Percentiles rank a stretch among this genome's conserved stretches.
Conservation (phyloP, 2,888 invertebrate genomes). For the Frankliniella intonsa region DNA sequence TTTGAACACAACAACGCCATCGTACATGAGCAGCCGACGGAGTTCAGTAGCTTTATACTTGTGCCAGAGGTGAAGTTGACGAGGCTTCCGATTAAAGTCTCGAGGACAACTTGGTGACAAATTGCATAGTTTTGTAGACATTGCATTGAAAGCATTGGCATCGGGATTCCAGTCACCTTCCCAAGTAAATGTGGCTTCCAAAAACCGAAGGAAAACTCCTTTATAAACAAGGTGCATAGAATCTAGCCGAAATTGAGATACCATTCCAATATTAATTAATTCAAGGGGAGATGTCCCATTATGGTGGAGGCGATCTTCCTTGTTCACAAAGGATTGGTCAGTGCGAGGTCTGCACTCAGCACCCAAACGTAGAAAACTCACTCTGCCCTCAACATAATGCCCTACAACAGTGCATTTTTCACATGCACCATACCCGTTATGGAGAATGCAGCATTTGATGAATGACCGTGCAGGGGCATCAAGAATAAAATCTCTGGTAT, state of each 20-base stretch:
- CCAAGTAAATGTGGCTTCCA: background rate
- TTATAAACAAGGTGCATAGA: background rate
- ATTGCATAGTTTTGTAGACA: background rate
- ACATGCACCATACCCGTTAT: background rate
- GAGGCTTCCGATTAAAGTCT: background rate
- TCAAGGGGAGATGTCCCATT: background rate
- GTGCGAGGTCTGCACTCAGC: background rate
- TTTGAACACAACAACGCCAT: background rate
- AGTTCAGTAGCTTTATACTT: background rate
- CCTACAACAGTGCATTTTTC: background rate
- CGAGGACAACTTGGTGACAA: background rate
- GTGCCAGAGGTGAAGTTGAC: background rate
- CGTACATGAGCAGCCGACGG: background rate
- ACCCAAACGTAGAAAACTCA: background rate
- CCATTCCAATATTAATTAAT: background rate
- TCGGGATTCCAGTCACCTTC: background rate
- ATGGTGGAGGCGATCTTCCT: background rate
- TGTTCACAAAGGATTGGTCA: background rate
- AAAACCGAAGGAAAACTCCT: background rate
- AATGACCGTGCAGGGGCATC: background rate
- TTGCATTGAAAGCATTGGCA: too few relatives aligned
- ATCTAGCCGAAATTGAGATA: background rate
- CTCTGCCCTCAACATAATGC: background rate
- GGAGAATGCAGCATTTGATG: background rate
- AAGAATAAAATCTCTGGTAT: background rate